phyloP scores from a whole-genome alignment of 1,140 invertebrate species.

The Halictus rubicundus region DNA sequence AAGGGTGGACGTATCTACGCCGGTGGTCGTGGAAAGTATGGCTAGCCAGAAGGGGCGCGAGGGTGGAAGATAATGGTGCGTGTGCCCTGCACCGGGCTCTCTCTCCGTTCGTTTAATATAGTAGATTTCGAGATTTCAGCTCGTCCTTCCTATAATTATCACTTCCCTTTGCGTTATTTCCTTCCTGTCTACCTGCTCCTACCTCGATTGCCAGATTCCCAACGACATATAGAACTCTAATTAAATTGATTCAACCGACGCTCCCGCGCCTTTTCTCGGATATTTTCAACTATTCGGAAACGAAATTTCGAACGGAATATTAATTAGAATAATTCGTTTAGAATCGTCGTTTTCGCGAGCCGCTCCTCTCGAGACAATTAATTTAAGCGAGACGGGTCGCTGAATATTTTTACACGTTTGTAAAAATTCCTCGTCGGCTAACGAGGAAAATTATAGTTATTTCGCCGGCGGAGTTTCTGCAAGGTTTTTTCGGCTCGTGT shows the following conservation, averaged over 20 bases:
- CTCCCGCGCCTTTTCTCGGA: neutral
- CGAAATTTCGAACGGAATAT: no score
- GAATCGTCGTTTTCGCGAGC: no score
- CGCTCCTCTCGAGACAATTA: neutral
- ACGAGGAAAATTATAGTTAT: conserved; percentile 2
- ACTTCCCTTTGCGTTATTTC: conserved; percentile 38
- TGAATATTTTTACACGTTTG: no score
- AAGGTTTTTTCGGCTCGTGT: conserved; percentile 8
- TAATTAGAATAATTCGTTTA: no score
- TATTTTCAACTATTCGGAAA: neutral
- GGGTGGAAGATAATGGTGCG: conserved; percentile 59
- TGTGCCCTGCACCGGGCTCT: neutral
- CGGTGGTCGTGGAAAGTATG: conserved; percentile 63
- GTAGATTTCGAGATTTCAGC: conserved; percentile 39
- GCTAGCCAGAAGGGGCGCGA: conserved; percentile 46
- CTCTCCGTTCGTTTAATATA: conserved; percentile 50
- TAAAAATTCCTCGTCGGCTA: neutral
- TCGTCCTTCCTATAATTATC: conserved; percentile 47
- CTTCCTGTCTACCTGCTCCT: conserved; percentile 7
- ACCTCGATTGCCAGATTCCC: neutral
- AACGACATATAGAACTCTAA: neutral
- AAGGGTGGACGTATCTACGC: conserved; percentile 61
- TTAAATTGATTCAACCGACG: neutral
- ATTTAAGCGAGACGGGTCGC: neutral
- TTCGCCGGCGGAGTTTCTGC: neutral